These are phyloP conservation scores for Hymenopus coronatus DNA, from an alignment of 2,888 invertebrate species.

Conservation along the genomic window DNA sequence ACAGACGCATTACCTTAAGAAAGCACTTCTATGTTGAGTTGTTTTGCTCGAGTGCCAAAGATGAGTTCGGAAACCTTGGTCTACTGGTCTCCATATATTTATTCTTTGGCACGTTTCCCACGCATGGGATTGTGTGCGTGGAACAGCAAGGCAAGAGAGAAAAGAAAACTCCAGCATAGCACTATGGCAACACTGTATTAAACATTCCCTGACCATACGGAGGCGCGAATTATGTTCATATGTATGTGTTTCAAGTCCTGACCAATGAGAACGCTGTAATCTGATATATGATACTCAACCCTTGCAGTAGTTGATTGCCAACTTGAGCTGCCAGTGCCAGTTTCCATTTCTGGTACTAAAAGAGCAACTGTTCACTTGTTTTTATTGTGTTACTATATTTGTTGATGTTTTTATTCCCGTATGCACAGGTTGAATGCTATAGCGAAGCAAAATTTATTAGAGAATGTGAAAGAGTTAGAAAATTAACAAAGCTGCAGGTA, in stretches of 20 bases:
- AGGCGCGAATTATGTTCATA: neutral
- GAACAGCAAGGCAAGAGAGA: neutral
- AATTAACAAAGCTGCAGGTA: too few relatives aligned
- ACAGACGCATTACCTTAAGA: too few relatives aligned
- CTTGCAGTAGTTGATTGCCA: too few relatives aligned
- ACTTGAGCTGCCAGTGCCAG: too few relatives aligned
- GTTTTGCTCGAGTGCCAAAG: neutral
- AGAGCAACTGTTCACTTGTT: too few relatives aligned
- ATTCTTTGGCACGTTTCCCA: slow-evolving; percentile 1
- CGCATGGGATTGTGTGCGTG: neutral
- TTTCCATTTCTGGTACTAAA: too few relatives aligned
- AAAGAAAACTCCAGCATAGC: neutral
- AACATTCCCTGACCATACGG: too few relatives aligned
- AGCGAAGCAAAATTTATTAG: too few relatives aligned
- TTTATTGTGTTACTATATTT: too few relatives aligned
- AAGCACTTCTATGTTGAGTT: neutral
- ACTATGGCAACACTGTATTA: neutral
- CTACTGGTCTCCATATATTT: neutral
- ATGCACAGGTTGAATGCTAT: too few relatives aligned
- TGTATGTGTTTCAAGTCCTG: neutral
- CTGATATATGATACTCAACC: neutral
- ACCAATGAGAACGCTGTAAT: neutral
- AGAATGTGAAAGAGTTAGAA: too few relatives aligned
- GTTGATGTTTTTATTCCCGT: too few relatives aligned
- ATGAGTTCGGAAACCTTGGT: neutral